Evolutionary conservation across 2,113 vertebrate species (phyloP), one percentile per base, ranked within the genome.

Genomic region (Elephas maximus): DNA sequence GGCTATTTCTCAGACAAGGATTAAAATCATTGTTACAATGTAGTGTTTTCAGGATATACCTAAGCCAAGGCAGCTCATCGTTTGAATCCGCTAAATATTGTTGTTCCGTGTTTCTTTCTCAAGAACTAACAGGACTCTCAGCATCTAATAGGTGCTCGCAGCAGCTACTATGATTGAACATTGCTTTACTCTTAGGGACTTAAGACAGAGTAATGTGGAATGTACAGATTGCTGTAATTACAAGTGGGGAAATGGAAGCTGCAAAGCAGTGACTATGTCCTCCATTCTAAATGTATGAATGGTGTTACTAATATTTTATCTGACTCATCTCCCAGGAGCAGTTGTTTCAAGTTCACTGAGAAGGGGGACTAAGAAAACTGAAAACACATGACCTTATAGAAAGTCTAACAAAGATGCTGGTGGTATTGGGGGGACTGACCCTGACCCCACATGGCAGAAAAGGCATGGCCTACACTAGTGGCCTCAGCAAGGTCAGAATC

Each of bases 1-100:
- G 48, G n/a, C 77, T 91, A 78, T 88, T 97, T 88, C 83, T 84
- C 37, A 93, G 71, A 95, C 44, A 69, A 79, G 88, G 33, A 89
- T 95, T 73, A 76, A 92, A 95, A 85, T 44, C 3, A 33, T 80
- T 84, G 4, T 79, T 74, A 62, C 67, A 88, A 78, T 77, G 51
- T 69, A 78, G n/a, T 80, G 0, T 88, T 93, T 93, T 77, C 51
- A 53, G 80, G 60, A 63, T 78, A 48, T 33, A 71, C 74, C 37
- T 41, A 91, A 91, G 73, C 78, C 73, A 88, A 85, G 26, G 57
- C 51, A 71, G 74, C 33, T 84, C 18, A 95, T 95, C 65, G 44
- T 74, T 84, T 85, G 45, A 80, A 69, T 92, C n/a, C 80, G 57
- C 17, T 44, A 80, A 91, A 82, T 48, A 73, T 17, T 67, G 24